Evolutionary conservation across 2,888 invertebrate genomes (phyloP).

Genomic region (Tenthredo mesomela): DNA sequence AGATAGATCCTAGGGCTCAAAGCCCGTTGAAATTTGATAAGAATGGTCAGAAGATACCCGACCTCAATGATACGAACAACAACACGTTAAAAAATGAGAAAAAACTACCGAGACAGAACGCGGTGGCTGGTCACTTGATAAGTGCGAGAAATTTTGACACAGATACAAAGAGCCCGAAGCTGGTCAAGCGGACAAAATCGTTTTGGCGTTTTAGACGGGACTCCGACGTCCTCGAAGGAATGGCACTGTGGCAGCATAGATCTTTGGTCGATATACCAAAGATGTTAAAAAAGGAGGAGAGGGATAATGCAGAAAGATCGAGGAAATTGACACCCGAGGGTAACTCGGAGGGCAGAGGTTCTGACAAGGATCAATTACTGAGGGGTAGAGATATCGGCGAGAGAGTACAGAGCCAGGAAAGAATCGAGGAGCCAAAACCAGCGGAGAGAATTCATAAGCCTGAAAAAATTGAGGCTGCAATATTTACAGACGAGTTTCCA

Average conservation of each 20-base stretch:
- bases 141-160: slow-evolving; percentile 78
- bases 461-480: slow-evolving; percentile 66
- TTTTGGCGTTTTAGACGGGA: slow-evolving; percentile 91
- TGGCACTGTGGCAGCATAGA: slow-evolving; percentile 92
- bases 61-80: slow-evolving; percentile 73
- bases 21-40: slow-evolving; percentile 57
- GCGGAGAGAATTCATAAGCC: slow-evolving; percentile 74
- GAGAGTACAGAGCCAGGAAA: background rate
- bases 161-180: slow-evolving; percentile 77
- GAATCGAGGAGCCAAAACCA: slow-evolving; percentile 71
- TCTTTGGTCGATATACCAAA: slow-evolving; percentile 88
- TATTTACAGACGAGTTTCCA: slow-evolving; percentile 73
- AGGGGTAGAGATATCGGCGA: slow-evolving; percentile 41
- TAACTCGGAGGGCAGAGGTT: background rate
- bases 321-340: slow-evolving; percentile 11
- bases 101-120: slow-evolving; percentile 78
- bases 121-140: slow-evolving; percentile 67
- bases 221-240: slow-evolving; percentile 90
- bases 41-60: slow-evolving; percentile 58
- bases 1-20: slow-evolving; percentile 59
- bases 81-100: slow-evolving; percentile 74
- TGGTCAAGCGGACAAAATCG: slow-evolving; percentile 90
- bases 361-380: slow-evolving; percentile 53
- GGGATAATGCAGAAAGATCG: background rate
- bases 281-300: slow-evolving; percentile 79